Base-by-base conservation (phyloP, 1,140 invertebrate species). In the Nomia melanderi region DNA sequence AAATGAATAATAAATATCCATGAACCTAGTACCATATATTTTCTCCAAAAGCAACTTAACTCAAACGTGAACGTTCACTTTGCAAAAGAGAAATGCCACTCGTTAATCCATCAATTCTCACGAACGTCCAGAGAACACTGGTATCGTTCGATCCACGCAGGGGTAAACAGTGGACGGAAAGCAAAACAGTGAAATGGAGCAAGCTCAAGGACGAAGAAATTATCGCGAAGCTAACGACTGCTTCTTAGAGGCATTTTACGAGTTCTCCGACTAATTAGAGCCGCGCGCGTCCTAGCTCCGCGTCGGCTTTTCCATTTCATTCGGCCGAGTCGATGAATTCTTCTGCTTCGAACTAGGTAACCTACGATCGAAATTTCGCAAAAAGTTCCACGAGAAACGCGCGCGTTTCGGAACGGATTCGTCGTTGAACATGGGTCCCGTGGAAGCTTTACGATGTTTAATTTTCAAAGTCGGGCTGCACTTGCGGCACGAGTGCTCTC, bases 121-220 rank as follows among this genome's bases (percentile, higher is more conserved):
- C n/a, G n/a, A n/a, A n/a, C n/a, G n/a, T n/a, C n/a, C n/a, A n/a
- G n/a, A n/a, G n/a, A n/a, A n/a, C n/a, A n/a, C n/a, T n/a, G n/a
- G n/a, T n/a, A n/a, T n/a, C n/a, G n/a, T n/a, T n/a, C n/a, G n/a
- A n/a, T n/a, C n/a, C n/a, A n/a, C n/a, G n/a, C n/a, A n/a, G n/a
- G n/a, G n/a, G n/a, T n/a, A n/a, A n/a, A n/a, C n/a, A n/a, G n/a
- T n/a, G n/a, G n/a, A n/a, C n/a, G n/a, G n/a, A n/a, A n/a, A n/a
- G n/a, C n/a, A n/a, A n/a, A n/a, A n/a, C n/a, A n/a, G n/a, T n/a
- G n/a, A n/a, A n/a, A 36, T 25, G 0, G 39, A 54, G 11, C 20
- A 69, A 74, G 50, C 69, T 84, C 44, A 36, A 83, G 70, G 33
- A 31, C 17, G 20, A 60, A 25, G 33, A 29, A 71, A 74, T 60